Evolutionary conservation across 2,797 vertebrate genomes (phyloP).

Genomic region (Muscicapa comitata): DNA sequence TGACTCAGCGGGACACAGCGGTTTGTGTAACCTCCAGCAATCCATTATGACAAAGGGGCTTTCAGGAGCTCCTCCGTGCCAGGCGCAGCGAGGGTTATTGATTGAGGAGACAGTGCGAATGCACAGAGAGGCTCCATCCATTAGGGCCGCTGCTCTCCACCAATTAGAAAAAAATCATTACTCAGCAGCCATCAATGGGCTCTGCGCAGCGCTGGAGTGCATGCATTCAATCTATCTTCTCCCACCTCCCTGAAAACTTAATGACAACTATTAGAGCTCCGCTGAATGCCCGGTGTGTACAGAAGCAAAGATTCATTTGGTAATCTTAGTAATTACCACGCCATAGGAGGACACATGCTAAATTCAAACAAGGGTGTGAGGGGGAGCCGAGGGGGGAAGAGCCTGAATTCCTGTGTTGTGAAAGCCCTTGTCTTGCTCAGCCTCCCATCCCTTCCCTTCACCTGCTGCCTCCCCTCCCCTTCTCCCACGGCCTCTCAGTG

Average conservation of each 20-base stretch:
- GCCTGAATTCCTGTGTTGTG: conserved; percentile 30
- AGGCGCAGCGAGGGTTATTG: conserved; percentile 78
- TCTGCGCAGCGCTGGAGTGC: conserved; percentile 73
- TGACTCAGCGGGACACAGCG: conserved; percentile 64
- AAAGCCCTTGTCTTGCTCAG: not conserved
- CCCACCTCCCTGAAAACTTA: conserved; percentile 79
- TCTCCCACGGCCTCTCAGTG: not conserved
- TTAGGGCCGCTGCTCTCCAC: conserved; percentile 80
- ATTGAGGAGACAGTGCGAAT: conserved; percentile 79
- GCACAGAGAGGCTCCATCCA: conserved; percentile 79
- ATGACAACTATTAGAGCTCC: conserved; percentile 83
- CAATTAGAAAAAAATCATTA: conserved; percentile 85
- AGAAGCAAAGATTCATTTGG: conserved; percentile 79
- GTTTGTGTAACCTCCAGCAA: conserved; percentile 72
- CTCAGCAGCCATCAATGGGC: conserved; percentile 80
- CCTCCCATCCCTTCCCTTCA: not conserved
- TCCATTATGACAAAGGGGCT: conserved; percentile 80
- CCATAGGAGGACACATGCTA: conserved; percentile 43
- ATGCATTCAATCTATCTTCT: conserved; percentile 71
- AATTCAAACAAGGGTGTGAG: conserved; percentile 59
- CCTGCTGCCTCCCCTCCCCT: not conserved
- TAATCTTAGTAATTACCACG: conserved; percentile 78
- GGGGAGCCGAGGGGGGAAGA: conserved; percentile 6
- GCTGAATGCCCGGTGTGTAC: conserved; percentile 78
- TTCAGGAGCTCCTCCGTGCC: conserved; percentile 75